Conservation (phyloP, 2,888 invertebrate species). For the Xestia rhomboidea region DNA sequence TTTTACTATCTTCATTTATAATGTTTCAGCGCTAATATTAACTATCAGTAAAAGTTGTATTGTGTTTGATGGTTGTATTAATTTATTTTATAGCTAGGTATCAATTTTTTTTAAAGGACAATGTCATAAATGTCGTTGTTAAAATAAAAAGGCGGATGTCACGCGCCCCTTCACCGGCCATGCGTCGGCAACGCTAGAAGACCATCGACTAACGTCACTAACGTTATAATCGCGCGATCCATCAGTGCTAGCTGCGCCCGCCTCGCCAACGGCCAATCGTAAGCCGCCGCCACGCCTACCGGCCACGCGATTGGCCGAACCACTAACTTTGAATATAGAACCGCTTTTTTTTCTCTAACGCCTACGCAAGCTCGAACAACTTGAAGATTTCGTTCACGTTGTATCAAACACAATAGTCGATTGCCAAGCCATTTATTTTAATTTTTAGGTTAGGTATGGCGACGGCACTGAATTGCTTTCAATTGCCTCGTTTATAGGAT, state of each 20-base stretch:
- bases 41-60: not conserved
- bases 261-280: slow-evolving; percentile 81
- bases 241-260: slow-evolving; percentile 74
- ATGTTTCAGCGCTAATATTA: slow-evolving; percentile 23
- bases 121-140: not conserved
- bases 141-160: not conserved
- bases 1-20: slow-evolving; percentile 24
- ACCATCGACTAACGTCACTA: slow-evolving; percentile 72
- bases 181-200: slow-evolving; percentile 62
- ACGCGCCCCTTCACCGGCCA: slow-evolving; percentile 16
- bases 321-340: slow-evolving; percentile 89
- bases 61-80: not conserved
- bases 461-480: slow-evolving; percentile 41
- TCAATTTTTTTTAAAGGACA: not conserved
- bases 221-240: slow-evolving; percentile 85
- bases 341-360: slow-evolving; percentile 89
- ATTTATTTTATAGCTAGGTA: not conserved
- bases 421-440: slow-evolving; percentile 58
- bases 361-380: slow-evolving; percentile 84
- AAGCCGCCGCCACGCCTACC: slow-evolving; percentile 86
- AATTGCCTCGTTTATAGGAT: slow-evolving; percentile 49
- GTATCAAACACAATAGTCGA: slow-evolving; percentile 65
- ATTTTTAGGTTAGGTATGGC: slow-evolving; percentile 51
- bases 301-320: slow-evolving; percentile 85
- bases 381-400: slow-evolving; percentile 70